Evolutionary conservation across 1,140 invertebrate genomes (phyloP).

Genomic region (Zaprionus ornatus): DNA sequence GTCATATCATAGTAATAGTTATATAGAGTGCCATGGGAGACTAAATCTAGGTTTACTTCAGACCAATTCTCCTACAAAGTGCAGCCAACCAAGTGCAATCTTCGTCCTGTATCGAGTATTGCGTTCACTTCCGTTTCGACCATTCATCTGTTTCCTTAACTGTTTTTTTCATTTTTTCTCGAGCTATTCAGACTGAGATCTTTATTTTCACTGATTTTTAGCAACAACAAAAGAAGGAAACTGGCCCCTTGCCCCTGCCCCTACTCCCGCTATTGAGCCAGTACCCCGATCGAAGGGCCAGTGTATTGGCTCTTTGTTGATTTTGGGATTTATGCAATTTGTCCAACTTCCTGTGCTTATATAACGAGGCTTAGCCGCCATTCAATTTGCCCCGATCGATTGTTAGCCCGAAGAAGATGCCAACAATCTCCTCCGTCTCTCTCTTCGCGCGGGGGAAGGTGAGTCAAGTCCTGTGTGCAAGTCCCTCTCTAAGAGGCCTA

Average conservation of each 20-base stretch:
- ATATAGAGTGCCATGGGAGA: not conserved
- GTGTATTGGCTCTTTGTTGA: conserved; percentile 26
- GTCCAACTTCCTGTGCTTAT: conserved; percentile 62
- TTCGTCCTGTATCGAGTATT: conserved; percentile 14
- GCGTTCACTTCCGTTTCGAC: conserved; percentile 45
- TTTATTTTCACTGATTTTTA: conserved; percentile 41
- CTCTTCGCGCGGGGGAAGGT: not conserved
- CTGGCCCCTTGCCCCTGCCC: conserved; percentile 18
- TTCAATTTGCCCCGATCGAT: conserved; percentile 36
- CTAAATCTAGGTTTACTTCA: not conserved
- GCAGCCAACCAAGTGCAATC: conserved; percentile 25
- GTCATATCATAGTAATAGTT: not conserved
- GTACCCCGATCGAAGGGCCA: conserved; percentile 8
- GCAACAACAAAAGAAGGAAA: conserved; percentile 32
- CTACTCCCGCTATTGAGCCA: not conserved
- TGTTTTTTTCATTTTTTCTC: conserved; percentile 27
- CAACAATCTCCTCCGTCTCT: not conserved
- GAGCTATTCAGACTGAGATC: conserved; percentile 21
- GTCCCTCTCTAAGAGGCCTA: conserved; percentile 28
- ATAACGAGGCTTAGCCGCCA: conserved; percentile 47
- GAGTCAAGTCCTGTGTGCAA: conserved; percentile 41
- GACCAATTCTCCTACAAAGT: not conserved
- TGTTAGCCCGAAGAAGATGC: not conserved
- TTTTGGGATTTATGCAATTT: conserved; percentile 56
- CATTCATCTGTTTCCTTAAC: conserved; percentile 58